Conservation (phyloP, 2,797 vertebrate genomes). For the Caiman crocodilus region DNA sequence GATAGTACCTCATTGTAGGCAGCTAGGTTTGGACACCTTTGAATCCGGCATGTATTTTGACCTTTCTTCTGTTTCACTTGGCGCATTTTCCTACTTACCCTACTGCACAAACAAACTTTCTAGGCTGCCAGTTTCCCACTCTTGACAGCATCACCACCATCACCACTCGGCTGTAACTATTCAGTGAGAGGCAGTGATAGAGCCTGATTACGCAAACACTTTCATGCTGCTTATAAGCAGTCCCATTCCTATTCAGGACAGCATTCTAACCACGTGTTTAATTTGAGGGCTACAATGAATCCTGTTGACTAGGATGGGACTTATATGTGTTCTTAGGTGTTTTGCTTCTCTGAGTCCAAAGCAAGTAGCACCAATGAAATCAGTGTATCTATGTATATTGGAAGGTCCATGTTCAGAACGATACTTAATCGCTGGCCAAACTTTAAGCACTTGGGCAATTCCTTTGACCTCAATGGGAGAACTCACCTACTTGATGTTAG, state of each 20-base stretch:
- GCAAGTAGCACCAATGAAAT: neutral
- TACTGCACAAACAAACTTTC: neutral
- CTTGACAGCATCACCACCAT: neutral
- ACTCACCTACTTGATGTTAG: neutral
- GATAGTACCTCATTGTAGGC: neutral
- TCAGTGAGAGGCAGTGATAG: neutral
- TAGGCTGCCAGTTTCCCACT: fast-evolving
- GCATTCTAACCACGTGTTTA: neutral
- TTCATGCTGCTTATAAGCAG: neutral
- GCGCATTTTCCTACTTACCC: neutral
- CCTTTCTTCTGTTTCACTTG: neutral
- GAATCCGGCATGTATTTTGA: neutral
- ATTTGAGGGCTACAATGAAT: neutral
- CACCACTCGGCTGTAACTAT: neutral
- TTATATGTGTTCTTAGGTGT: too few relatives aligned
- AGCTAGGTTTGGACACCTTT: neutral
- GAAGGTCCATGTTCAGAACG: neutral
- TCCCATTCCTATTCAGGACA: neutral
- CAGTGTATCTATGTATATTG: neutral
- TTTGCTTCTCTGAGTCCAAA: neutral
- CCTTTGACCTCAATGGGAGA: neutral
- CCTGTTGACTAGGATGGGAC: neutral
- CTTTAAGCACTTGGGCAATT: neutral
- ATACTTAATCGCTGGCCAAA: neutral
- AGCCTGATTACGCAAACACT: fast-evolving